Percentiles rank a stretch among this genome's conserved stretches.
phyloP scores from a whole-genome alignment of 2,113 vertebrate species.

The Stercorarius parasiticus region DNA sequence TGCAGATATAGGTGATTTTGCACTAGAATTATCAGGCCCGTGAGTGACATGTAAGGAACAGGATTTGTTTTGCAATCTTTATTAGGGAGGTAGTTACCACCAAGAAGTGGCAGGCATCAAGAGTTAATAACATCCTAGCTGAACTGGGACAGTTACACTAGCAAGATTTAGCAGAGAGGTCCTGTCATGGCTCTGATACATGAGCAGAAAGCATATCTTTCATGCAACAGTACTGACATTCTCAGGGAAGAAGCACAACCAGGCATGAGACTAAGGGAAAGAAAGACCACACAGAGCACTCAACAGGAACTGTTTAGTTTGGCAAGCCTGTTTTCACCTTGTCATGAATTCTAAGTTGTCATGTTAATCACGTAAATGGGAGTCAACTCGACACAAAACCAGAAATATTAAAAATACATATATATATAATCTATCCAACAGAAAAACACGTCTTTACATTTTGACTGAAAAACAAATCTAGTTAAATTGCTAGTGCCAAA shows the following conservation, averaged over 20 bases:
- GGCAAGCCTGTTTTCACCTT: not conserved
- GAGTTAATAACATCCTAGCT: not conserved
- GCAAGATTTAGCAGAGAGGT: not conserved
- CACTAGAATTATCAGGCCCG: not conserved
- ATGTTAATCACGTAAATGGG: not conserved
- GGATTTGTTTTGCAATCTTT: not conserved
- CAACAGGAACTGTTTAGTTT: not conserved
- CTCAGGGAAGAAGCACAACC: not conserved
- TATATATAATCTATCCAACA: not conserved
- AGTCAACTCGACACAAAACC: not conserved
- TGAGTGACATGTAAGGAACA: not conserved
- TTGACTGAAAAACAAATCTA: not conserved
- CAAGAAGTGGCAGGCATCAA: fast-evolving
- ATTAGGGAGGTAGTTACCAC: not conserved
- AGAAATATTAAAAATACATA: not conserved
- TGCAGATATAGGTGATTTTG: not conserved
- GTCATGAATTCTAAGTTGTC: not conserved
- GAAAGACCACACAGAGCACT: not conserved
- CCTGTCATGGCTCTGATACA: not conserved
- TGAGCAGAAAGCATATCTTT: not conserved
- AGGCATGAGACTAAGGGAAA: not conserved
- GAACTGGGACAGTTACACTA: not conserved
- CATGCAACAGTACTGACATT: not conserved
- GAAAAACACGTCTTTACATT: not conserved
- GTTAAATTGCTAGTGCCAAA: not conserved